These are phyloP conservation scores for Cephus rjabovi DNA, from an alignment of 2,888 invertebrate genomes.

Conservation along the genomic window DNA sequence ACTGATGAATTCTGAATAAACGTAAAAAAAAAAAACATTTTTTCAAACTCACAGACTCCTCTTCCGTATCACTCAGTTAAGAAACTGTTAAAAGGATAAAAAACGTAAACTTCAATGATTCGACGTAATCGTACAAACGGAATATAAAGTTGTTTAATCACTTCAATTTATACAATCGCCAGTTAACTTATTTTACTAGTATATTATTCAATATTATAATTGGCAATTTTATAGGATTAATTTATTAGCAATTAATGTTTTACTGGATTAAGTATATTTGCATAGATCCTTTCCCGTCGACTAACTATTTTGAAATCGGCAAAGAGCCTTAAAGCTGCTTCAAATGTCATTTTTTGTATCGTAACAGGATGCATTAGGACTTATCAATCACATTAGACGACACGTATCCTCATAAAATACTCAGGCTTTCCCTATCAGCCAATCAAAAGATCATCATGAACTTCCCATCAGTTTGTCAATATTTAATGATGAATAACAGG, in stretches of 20 bases:
- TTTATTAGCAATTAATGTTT: neutral
- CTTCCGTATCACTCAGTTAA: neutral
- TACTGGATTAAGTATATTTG: neutral
- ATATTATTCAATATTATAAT: neutral
- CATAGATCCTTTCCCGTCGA: neutral
- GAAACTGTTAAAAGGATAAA: too few species aligned
- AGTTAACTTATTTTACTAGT: neutral
- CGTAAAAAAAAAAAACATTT: too few species aligned
- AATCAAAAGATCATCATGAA: neutral
- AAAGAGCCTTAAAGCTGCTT: neutral
- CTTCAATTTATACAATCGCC: neutral
- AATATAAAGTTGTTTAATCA: neutral
- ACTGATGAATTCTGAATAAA: neutral
- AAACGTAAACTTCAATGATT: neutral
- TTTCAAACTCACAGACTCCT: neutral
- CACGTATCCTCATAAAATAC: neutral
- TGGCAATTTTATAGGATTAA: neutral
- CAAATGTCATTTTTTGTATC: neutral
- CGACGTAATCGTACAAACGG: neutral
- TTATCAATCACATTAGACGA: neutral
- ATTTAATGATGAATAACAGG: neutral
- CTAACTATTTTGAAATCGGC: neutral
- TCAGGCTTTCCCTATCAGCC: neutral
- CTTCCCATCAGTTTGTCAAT: neutral
- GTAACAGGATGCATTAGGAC: neutral